Evolutionary conservation across 35 echinoderm and acorn worm species (phyloP), one percentile per base, ranked within the genome.

Genomic region (Holothuria glaberrima): DNA sequence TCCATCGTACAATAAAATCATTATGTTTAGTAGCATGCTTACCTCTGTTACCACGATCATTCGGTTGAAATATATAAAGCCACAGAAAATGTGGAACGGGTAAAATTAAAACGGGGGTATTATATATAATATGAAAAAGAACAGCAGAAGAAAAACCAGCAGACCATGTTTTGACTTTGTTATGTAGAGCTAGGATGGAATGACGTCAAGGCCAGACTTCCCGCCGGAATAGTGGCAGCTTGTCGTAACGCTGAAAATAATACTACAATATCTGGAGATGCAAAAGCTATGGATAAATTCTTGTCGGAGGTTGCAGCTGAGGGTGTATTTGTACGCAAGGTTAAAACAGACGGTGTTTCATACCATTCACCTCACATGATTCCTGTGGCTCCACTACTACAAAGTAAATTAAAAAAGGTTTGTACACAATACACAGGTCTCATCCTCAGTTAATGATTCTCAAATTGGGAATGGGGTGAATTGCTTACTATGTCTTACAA

Each of bases 241-340:
- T 97, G 94, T 68, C 91, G 93, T 35, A 97, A 97, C 59, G 70
- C 91, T 22, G 94, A 93, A 77, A 91, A 97, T 81, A 97, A 91
- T 25, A 84, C 93, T 25, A 97, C 94, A 34, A 97, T 97, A 36
- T 97, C 94, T 17, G 94, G 94, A 17, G 88, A 92, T 18, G 59
- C 28, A 46, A 88, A 90, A 36, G 41, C 35, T 0, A 73, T 91
- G 4, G 58, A 68, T 45, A 90, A 88, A 35, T 97, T 97, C 91
- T 91, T 97, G 12, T 88, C 48, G 0, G 50, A 93, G 29, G 46
- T 93, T 31, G 28, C 88, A 71, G 76, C 45, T 7, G 83, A 97
- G 29, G 91, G 89, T 36, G 48, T 93, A 22, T 96, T 91, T 93
- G 94, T 89, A 19, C 75, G 88, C 59, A 73, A 78, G 34, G 94